Evolutionary conservation across 2,888 invertebrate genomes (phyloP).

Genomic region (Muscina levida): DNA sequence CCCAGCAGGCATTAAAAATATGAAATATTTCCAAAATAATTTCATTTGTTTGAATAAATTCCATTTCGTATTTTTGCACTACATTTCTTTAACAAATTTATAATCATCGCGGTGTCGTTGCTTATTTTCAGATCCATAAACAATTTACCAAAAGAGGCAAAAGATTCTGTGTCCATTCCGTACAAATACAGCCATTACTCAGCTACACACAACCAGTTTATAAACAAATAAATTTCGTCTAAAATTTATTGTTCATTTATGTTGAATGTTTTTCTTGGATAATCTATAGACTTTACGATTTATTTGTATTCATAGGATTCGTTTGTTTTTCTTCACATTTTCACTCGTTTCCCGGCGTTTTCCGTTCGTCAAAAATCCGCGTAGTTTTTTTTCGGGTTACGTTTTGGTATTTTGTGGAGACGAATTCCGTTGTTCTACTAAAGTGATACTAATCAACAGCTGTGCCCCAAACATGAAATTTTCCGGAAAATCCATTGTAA

Average conservation of each 20-base stretch:
- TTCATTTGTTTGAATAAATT: not conserved
- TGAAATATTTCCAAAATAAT: no score
- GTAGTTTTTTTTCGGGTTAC: not conserved
- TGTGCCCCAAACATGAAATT: constrained; percentile 28
- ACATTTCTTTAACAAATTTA: not conserved
- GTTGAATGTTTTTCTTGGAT: constrained; percentile 3
- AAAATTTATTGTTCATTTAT: constrained; percentile 31
- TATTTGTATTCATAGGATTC: not conserved
- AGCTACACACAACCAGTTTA: not conserved
- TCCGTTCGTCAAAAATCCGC: constrained; percentile 11
- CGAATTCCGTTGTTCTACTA: constrained; percentile 13
- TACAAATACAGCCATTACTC: not conserved
- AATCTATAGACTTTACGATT: not conserved
- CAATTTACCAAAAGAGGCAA: constrained; percentile 4
- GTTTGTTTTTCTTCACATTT: constrained; percentile 7
- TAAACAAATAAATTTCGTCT: constrained; percentile 24
- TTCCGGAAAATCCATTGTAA: constrained; percentile 39
- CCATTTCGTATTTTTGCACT: not conserved
- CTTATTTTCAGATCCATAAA: constrained; percentile 9
- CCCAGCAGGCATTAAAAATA: no score
- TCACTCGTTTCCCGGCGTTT: constrained; percentile 9
- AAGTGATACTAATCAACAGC: constrained; percentile 49
- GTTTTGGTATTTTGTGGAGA: constrained; percentile 3
- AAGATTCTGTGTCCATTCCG: not conserved
- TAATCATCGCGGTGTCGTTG: not conserved